Evolutionary conservation across 2,113 vertebrate species (phyloP).

Genomic region (Haemorhous mexicanus): DNA sequence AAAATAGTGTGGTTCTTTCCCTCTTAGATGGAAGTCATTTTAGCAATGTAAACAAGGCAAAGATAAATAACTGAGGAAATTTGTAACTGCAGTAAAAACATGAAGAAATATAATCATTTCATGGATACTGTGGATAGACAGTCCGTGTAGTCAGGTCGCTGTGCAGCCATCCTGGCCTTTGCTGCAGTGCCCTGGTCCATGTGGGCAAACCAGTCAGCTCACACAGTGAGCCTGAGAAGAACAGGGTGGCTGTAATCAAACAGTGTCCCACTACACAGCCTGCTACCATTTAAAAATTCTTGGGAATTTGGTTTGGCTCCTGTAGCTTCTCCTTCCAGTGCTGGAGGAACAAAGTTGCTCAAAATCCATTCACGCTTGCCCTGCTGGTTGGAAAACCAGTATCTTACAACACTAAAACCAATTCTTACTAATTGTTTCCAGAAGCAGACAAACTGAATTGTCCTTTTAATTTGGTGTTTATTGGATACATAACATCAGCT

Average conservation of each 20-base stretch:
- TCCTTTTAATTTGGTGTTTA: not conserved
- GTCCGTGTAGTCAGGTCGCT: not conserved
- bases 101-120: not conserved
- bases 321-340: not conserved
- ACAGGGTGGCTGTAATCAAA: not conserved
- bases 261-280: accelerated
- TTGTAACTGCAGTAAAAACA: not conserved
- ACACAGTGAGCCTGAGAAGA: not conserved
- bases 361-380: not conserved
- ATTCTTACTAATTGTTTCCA: not conserved
- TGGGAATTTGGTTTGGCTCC: not conserved
- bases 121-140: accelerated
- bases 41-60: not conserved
- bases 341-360: not conserved
- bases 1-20: not conserved
- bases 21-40: not conserved
- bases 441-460: not conserved
- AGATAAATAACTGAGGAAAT: not conserved
- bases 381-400: not conserved
- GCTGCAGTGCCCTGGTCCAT: not conserved
- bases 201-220: not conserved
- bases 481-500: not conserved
- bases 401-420: not conserved
- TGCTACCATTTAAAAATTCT: not conserved
- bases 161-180: accelerated